A percentile compares a stretch with the other conserved stretches of the same genome.
Conservation (phyloP, 2,888 invertebrate genomes). For the Diadromus collaris region DNA sequence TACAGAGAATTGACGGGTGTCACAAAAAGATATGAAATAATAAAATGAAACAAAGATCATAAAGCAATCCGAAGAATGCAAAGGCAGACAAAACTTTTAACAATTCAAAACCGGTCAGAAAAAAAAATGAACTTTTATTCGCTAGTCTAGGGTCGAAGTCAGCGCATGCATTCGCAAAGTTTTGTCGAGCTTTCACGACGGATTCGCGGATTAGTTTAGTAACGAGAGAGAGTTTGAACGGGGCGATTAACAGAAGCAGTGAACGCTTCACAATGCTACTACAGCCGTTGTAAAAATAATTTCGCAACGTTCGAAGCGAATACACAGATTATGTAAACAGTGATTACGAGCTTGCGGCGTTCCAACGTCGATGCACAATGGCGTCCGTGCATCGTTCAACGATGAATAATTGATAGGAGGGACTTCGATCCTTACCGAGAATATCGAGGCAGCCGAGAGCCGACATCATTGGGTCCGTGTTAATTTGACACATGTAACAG, state of each 20-base stretch:
- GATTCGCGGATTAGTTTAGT: background rate
- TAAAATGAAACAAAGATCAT: too few species aligned
- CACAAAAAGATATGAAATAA: too few species aligned
- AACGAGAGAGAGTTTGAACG: background rate
- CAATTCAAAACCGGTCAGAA: background rate
- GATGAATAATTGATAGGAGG: background rate
- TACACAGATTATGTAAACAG: background rate
- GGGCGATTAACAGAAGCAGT: background rate
- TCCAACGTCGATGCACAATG: background rate
- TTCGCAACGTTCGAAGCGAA: background rate
- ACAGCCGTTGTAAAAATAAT: background rate
- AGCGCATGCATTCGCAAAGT: background rate
- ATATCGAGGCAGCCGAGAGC: slow-evolving; percentile 94
- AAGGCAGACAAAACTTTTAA: background rate
- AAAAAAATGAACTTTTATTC: background rate
- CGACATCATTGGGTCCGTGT: slow-evolving; percentile 93
- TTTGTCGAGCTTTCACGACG: background rate
- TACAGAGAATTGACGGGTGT: too few species aligned
- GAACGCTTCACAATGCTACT: too few species aligned
- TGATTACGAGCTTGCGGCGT: background rate
- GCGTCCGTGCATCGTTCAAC: background rate
- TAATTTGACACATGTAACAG: slow-evolving; percentile 96
- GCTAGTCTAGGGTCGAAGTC: background rate
- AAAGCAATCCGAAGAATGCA: background rate
- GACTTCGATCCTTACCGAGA: slow-evolving; percentile 83